These are phyloP conservation scores for Apogon talboti DNA, from an alignment of 2,797 vertebrate genomes.

Conservation along the genomic window DNA sequence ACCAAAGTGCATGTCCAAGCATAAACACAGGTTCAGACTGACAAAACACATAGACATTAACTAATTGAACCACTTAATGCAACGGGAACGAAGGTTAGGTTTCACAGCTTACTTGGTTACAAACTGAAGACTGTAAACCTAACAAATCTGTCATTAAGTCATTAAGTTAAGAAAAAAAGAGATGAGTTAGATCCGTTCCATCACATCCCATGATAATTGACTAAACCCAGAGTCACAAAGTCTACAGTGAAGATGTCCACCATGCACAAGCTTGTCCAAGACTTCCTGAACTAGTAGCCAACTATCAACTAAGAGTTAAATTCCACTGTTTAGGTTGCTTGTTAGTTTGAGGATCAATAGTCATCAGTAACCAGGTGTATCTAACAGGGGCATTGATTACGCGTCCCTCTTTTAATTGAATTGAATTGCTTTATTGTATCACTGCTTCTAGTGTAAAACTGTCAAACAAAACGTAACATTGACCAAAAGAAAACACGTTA, in stretches of 20 bases:
- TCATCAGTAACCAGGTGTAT: too few species aligned
- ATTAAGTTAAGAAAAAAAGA: not conserved
- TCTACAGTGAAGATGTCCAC: not conserved
- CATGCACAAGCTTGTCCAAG: too few species aligned
- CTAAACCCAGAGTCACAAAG: not conserved
- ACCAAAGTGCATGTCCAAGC: constrained; percentile 76
- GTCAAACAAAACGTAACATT: too few species aligned
- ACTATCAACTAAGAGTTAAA: not conserved
- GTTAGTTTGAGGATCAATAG: too few species aligned
- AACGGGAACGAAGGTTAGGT: constrained; percentile 20
- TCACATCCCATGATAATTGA: not conserved
- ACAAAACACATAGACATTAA: constrained; percentile 71
- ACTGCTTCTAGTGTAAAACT: too few species aligned
- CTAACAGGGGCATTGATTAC: too few species aligned
- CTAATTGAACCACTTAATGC: constrained; percentile 66
- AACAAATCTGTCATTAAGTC: not conserved
- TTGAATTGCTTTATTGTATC: too few species aligned
- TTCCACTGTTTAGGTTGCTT: too few species aligned
- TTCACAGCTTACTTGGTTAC: constrained; percentile 41
- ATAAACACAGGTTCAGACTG: constrained; percentile 77
- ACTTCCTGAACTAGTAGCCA: not conserved
- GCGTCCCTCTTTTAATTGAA: too few species aligned
- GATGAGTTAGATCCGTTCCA: not conserved
- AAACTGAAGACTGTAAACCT: constrained; percentile 5
- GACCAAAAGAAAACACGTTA: not conserved